Evolutionary conservation across 1,140 invertebrate species (phyloP).

Genomic region (Papilio aristodemus): DNA sequence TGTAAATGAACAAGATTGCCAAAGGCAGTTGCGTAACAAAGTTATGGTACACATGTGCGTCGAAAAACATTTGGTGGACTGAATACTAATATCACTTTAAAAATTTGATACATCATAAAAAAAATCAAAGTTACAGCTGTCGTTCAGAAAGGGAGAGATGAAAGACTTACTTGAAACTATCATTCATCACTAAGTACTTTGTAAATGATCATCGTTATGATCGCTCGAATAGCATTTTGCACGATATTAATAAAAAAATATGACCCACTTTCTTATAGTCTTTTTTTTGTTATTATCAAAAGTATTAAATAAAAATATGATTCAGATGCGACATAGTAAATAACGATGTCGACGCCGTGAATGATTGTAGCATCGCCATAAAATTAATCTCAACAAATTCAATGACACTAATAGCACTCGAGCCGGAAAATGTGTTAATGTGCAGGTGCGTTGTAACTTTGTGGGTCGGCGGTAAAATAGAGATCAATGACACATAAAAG

Average conservation of each 20-base stretch:
- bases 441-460: conserved; percentile 23
- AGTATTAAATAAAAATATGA: neutral
- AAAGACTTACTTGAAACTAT: neutral
- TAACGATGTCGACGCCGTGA: conserved; percentile 5
- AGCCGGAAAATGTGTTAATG: conserved; percentile 30
- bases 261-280: neutral
- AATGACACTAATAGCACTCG: conserved; percentile 28
- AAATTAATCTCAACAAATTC: conserved; percentile 26
- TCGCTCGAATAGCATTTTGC: neutral
- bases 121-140: neutral
- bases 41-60: neutral
- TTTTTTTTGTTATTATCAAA: neutral
- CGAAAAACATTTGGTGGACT: neutral
- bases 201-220: neutral
- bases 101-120: conserved; percentile 6
- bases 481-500: neutral
- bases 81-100: conserved; percentile 2
- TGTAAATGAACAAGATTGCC: conserved; percentile 26
- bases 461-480: conserved; percentile 8
- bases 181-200: neutral
- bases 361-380: neutral
- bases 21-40: conserved; percentile 16
- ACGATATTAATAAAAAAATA: neutral
- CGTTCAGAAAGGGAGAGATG: neutral
- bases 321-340: conserved; percentile 4